These are phyloP conservation scores for Alectura lathami DNA, from an alignment of 2,113 vertebrate species.

Conservation along the genomic window DNA sequence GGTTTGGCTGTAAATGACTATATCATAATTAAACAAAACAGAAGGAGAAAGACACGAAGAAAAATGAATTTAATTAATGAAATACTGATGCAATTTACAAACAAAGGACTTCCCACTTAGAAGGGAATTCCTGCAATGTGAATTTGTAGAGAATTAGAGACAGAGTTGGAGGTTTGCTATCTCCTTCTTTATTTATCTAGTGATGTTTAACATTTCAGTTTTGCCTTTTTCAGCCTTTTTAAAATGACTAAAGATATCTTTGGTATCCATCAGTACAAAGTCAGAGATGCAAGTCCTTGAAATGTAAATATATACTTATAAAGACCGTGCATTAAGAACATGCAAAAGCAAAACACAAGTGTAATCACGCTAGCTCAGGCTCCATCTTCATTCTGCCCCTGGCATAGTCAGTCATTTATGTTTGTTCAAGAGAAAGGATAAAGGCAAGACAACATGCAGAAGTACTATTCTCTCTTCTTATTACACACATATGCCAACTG, in stretches of 20 bases:
- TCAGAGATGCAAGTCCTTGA: not conserved
- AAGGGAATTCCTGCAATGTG: not conserved
- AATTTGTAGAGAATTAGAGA: not conserved
- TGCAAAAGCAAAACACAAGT: not conserved
- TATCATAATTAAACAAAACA: conserved; percentile 57
- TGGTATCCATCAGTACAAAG: not conserved
- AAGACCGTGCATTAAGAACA: not conserved
- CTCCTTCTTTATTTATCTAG: not conserved
- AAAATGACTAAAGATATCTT: not conserved
- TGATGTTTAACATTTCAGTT: not conserved
- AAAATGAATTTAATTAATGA: conserved; percentile 55
- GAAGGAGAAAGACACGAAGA: conserved; percentile 13
- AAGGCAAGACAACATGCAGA: not conserved
- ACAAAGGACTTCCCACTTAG: not conserved
- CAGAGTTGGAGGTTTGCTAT: not conserved
- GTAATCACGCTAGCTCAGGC: not conserved
- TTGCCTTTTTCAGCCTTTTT: not conserved
- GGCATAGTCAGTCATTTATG: not conserved
- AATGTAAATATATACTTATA: not conserved
- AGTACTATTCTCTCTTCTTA: not conserved
- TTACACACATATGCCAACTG: not conserved
- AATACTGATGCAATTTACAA: conserved; percentile 30
- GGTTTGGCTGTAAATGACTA: conserved; percentile 51
- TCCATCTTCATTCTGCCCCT: not conserved
- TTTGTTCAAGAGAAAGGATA: not conserved